Evolutionary conservation across 2,113 vertebrate species (phyloP), one percentile per base, ranked within the genome.

Genomic region (Puntigrus tetrazona): DNA sequence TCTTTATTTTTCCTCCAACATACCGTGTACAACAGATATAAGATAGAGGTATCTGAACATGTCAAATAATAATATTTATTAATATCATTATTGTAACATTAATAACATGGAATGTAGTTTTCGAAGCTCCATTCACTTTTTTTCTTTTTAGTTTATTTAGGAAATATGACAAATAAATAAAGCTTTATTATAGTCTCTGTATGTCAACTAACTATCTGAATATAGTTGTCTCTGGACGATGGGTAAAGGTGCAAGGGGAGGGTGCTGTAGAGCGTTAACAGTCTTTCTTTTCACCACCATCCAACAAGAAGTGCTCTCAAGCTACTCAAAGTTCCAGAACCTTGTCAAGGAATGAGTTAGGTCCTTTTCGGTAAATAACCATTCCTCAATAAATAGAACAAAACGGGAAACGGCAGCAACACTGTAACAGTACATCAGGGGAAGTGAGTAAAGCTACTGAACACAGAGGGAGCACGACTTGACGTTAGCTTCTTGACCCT

Each of bases 71-170:
- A 94, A 92, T 82, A 89, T 90, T 90, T 77, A 91, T 92, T 89
- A 86, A 91, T 92, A 92, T 91, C 87, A 92, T 93, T 92, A 91
- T 91, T 91, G 77, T 91, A 89, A 93, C 90, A 92, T 90, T 90
- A 92, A 92, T 87, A 89, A 92, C 85, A 92, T 93, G 94, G 94
- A 94, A 95, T 94, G 94, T 94, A 89, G 86, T 91, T 82, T 83
- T 78, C 52, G 31, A 77, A 69, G 80, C 84, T 86, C 79, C 87
- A 89, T 91, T 89, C 83, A 88, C 61, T 74, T 88, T 88, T 87
- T 88, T 83, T 76, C 27, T 74, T 86, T 93, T 89, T 89, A 88
- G 85, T 90, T 93, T 90, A 91, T 90, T 90, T 91, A 94, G 88
- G 89, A 94, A 93, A 92, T 85, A 89, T 89, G 90, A 92, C 88